Evolutionary conservation across 2,797 vertebrate species (phyloP).

Genomic region (Lithobates pipiens): DNA sequence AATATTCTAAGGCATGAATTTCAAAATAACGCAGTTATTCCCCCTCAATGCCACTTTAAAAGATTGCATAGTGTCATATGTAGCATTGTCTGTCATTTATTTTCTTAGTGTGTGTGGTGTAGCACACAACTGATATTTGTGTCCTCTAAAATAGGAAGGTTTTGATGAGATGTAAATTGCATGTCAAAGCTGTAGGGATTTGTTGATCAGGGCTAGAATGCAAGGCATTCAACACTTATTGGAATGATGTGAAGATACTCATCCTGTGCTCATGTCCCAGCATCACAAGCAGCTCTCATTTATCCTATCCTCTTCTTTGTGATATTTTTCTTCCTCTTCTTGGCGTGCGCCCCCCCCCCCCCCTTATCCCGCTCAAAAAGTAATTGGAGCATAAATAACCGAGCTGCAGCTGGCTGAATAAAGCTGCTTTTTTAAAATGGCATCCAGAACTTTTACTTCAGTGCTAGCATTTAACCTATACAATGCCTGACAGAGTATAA

Average conservation of each 20-base stretch:
- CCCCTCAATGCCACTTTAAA: slow-evolving; percentile 8
- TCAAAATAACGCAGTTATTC: background rate
- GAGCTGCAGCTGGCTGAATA: slow-evolving; percentile 61
- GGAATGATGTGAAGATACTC: slow-evolving; percentile 15
- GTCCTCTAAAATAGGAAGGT: slow-evolving; percentile 18
- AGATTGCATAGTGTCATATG: background rate
- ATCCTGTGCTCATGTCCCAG: slow-evolving; percentile 28
- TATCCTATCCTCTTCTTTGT: slow-evolving; percentile 14
- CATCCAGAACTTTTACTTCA: slow-evolving; percentile 23
- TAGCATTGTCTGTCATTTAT: background rate
- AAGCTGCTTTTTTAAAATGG: slow-evolving; percentile 44
- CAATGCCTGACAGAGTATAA: background rate
- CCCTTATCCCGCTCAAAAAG: slow-evolving; percentile 60
- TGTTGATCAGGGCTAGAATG: slow-evolving; percentile 32
- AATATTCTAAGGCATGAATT: no score
- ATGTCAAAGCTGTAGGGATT: slow-evolving; percentile 48
- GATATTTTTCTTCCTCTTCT: slow-evolving; percentile 26
- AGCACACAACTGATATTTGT: slow-evolving; percentile 27
- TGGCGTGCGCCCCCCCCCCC: background rate
- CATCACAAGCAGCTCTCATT: slow-evolving; percentile 30
- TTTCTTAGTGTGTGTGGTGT: slow-evolving; percentile 1
- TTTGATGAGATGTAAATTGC: slow-evolving; percentile 33
- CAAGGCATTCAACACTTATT: slow-evolving; percentile 3
- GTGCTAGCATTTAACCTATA: slow-evolving; percentile 15
- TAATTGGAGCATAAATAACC: slow-evolving; percentile 69